Base-by-base conservation (phyloP, 2,113 vertebrate species). In the Bubalus kerabau region DNA sequence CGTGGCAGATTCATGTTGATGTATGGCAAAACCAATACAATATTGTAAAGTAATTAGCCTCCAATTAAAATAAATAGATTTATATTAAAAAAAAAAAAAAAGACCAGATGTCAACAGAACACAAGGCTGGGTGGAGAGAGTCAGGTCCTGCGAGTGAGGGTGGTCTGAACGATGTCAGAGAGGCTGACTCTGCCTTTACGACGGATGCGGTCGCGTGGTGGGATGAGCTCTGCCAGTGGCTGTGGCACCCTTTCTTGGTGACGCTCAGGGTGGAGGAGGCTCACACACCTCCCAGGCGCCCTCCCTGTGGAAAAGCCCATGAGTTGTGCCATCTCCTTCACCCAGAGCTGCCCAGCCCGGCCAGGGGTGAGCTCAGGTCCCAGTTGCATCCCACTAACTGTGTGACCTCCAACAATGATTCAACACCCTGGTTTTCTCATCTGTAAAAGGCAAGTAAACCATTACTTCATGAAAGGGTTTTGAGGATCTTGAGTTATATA, bases 131-230 rank as follows among this genome's bases (percentile, higher is more conserved):
- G 43, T 43, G 32, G 52, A 89, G 26, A 83, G 52, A 59, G 12
- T 30, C 57, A 4, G 15, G 11, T 12, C 48, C 24, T 28, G 48
- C 3, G 15, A 56, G 56, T 12, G 23, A 88, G 8, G 12, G 2
- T 6, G 3, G 4, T 60, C 62, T 54, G 7, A n/a, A 9, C 1
- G 6, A 3, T 12, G 19, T 36, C 28, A 59, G 30, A 12, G 14
- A 36, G 30, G 3, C 46, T 76, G 6, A 7, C 5, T 32, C 32
- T 80, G 19, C n/a, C 9, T 80, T 82, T 24, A 3, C 0, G 5
- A 9, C 36, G 0, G 1, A 24, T 50, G 3, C 2, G 21, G n/a
- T 76, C 9, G 1, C 10, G 2, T 0, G 0, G 30, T 19, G 30
- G 6, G 57, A 28, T 21, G 8, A 50, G 12, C 6, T 71, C 19